Percentiles rank a stretch among this genome's conserved stretches.
These are phyloP conservation scores for Deilephila elpenor DNA, from an alignment of 2,888 invertebrate genomes.

Conservation along the genomic window DNA sequence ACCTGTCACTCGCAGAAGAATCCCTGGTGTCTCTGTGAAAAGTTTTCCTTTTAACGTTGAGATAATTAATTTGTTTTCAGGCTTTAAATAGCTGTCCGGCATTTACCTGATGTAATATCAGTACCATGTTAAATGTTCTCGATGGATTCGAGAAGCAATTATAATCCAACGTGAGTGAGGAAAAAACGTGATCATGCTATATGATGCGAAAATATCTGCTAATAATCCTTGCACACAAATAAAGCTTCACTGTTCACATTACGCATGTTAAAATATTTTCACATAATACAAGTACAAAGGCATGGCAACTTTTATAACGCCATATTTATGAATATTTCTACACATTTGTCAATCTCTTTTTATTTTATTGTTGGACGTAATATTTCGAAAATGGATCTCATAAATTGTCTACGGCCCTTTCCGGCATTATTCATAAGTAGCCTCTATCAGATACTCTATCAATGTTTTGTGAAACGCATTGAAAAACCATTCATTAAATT, in stretches of 20 bases:
- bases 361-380: background rate
- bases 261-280: background rate
- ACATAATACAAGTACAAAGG: background rate
- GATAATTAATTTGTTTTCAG: slow-evolving; percentile 11
- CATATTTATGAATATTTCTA: background rate
- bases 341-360: background rate
- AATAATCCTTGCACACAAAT: background rate
- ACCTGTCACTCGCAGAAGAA: slow-evolving; percentile 28
- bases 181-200: no score
- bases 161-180: background rate
- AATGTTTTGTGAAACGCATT: no score
- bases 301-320: background rate
- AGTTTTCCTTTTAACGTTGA: slow-evolving; percentile 23
- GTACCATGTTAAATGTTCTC: background rate
- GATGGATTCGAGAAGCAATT: background rate
- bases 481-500: no score
- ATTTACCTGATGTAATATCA: slow-evolving; percentile 16
- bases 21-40: slow-evolving; percentile 5
- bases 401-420: background rate
- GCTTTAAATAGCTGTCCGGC: background rate
- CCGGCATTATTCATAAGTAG: no score
- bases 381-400: background rate
- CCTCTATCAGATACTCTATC: no score
- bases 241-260: background rate
- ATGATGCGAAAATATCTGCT: background rate